These are phyloP conservation scores for Epizoanthus stellaris DNA, from an alignment of 92 coral and sea anemone species.

Conservation along the genomic window DNA sequence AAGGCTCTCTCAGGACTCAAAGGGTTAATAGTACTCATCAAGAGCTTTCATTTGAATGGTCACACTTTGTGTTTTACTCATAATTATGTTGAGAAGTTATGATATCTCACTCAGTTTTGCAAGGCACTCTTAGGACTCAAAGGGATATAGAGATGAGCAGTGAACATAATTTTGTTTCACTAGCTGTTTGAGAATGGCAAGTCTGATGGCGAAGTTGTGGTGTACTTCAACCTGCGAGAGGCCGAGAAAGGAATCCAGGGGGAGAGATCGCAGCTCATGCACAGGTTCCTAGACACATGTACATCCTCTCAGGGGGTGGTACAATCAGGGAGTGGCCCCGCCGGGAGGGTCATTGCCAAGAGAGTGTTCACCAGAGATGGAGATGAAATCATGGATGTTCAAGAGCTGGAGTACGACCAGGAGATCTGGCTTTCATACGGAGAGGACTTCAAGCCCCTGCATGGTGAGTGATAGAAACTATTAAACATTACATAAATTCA, in stretches of 20 bases:
- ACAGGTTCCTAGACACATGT: conserved; percentile 89
- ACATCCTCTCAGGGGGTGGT: conserved; percentile 79
- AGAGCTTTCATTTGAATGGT: too few relatives aligned
- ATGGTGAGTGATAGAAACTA: conserved; percentile 54
- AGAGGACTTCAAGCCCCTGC: conserved; percentile 84
- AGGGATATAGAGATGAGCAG: not conserved
- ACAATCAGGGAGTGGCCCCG: conserved; percentile 84
- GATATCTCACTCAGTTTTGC: not conserved
- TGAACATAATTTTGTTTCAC: not conserved
- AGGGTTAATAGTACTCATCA: too few relatives aligned
- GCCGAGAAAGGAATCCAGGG: conserved; percentile 91
- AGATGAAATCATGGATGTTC: conserved; percentile 73
- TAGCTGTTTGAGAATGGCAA: conserved; percentile 95
- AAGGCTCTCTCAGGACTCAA: not conserved
- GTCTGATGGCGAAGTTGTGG: conserved; percentile 70
- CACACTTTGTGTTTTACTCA: too few relatives aligned
- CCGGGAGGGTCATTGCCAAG: conserved; percentile 82
- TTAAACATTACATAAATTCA: not conserved
- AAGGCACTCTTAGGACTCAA: not conserved
- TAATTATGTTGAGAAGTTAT: too few relatives aligned
- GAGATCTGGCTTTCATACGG: conserved; percentile 97
- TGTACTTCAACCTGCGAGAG: conserved; percentile 90
- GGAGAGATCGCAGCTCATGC: conserved; percentile 69
- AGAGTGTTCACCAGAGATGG: conserved; percentile 89
- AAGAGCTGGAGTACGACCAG: conserved; percentile 85